Conservation (phyloP, 2,888 invertebrate genomes). For the Tribolium freemani region DNA sequence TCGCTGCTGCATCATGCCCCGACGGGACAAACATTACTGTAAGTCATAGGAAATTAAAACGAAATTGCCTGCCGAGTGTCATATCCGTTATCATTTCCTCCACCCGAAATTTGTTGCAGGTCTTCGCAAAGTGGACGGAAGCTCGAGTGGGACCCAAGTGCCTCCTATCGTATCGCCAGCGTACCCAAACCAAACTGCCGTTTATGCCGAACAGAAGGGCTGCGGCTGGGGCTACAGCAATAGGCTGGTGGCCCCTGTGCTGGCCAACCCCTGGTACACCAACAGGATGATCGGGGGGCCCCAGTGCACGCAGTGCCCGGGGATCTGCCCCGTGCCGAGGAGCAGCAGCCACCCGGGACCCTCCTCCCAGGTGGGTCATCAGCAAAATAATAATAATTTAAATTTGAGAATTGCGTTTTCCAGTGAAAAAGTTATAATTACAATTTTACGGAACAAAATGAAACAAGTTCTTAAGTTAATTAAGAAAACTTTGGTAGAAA, state of each 20-base stretch:
- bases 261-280: conserved; percentile 64
- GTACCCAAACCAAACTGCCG: conserved; percentile 67
- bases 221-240: conserved; percentile 70
- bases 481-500: too few species aligned
- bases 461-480: neutral
- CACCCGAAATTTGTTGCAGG: conserved; percentile 53
- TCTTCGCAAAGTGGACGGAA: conserved; percentile 64
- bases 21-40: conserved; percentile 79
- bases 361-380: conserved; percentile 54
- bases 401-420: too few species aligned
- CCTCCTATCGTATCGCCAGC: conserved; percentile 56
- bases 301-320: conserved; percentile 67
- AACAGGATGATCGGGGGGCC: conserved; percentile 61
- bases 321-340: conserved; percentile 66
- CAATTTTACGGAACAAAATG: neutral
- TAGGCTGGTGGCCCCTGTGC: conserved; percentile 63
- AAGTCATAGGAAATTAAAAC: conserved; percentile 57
- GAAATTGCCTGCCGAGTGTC: conserved; percentile 2
- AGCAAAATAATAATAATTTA: too few species aligned
- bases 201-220: conserved; percentile 68
- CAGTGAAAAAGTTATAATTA: too few species aligned
- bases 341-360: conserved; percentile 66
- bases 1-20: conserved; percentile 80
- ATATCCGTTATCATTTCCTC: conserved; percentile 23
- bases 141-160: conserved; percentile 58